These are phyloP conservation scores for Amazona vittata DNA, from an alignment of 2,113 vertebrate genomes.

Conservation along the genomic window DNA sequence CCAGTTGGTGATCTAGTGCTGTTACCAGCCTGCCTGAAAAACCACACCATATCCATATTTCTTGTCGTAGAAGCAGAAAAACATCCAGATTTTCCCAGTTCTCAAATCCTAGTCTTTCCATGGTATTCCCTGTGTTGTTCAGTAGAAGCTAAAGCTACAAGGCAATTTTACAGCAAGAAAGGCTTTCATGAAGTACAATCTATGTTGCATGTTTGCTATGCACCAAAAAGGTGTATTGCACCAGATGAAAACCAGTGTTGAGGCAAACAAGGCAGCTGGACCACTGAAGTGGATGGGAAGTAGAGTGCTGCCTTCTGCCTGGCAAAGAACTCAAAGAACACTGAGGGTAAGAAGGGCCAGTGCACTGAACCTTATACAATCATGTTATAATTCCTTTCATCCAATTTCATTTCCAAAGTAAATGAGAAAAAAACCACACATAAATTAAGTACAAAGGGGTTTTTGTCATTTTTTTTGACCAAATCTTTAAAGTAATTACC, in stretches of 20 bases:
- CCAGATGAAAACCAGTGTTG: neutral
- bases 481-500: neutral
- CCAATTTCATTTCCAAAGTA: neutral
- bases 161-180: neutral
- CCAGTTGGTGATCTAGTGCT: neutral
- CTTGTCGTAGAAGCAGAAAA: neutral
- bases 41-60: too few relatives aligned
- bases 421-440: neutral
- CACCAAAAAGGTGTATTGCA: neutral
- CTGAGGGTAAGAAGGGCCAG: neutral
- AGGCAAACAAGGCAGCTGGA: too few relatives aligned
- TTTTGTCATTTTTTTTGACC: neutral
- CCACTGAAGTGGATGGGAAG: neutral
- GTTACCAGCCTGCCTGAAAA: neutral
- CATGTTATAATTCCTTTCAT: neutral
- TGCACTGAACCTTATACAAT: rapidly evolving
- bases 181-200: neutral
- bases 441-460: neutral
- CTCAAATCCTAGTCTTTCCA: neutral
- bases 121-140: neutral
- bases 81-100: neutral
- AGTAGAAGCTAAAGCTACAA: neutral
- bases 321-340: neutral
- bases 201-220: neutral
- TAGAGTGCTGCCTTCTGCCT: neutral